Evolutionary conservation across 2,113 vertebrate genomes (phyloP).

Genomic region (Jaculus jaculus): DNA sequence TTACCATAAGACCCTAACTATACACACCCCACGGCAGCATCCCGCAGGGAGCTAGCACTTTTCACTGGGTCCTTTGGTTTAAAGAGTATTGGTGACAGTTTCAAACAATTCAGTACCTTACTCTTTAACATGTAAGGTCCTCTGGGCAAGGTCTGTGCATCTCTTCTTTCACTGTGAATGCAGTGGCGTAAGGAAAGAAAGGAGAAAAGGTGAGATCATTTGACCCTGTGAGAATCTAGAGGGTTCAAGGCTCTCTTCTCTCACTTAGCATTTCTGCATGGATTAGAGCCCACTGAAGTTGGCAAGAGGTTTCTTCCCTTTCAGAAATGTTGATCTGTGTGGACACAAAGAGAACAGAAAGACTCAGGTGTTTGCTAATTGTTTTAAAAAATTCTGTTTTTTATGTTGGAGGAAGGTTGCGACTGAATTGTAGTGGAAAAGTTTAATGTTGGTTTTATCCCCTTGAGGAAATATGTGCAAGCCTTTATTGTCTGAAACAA

Average conservation of each 20-base stretch:
- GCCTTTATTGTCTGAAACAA: slow-evolving; percentile 52
- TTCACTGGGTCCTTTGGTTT: neutral
- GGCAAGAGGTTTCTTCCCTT: neutral
- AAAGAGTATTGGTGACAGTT: neutral
- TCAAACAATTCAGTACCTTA: neutral
- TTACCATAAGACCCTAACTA: neutral
- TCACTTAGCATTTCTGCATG: neutral
- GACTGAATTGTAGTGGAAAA: slow-evolving; percentile 1
- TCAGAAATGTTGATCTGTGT: neutral
- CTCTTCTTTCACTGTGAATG: neutral
- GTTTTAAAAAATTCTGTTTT: neutral
- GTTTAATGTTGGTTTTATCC: slow-evolving; percentile 56
- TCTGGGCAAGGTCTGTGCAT: neutral
- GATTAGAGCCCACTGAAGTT: accelerated
- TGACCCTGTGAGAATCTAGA: neutral
- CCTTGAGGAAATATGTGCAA: slow-evolving; percentile 44
- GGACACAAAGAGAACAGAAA: neutral
- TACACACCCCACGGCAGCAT: neutral
- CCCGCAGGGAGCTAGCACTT: neutral
- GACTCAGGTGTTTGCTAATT: neutral
- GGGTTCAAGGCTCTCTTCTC: too few relatives aligned
- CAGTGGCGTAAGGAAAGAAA: too few relatives aligned
- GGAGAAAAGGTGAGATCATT: neutral
- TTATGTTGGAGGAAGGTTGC: slow-evolving; percentile 20
- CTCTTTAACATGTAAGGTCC: neutral